These are phyloP conservation scores for Thamnaconus septentrionalis DNA, from an alignment of 2,113 vertebrate genomes.

Conservation along the genomic window DNA sequence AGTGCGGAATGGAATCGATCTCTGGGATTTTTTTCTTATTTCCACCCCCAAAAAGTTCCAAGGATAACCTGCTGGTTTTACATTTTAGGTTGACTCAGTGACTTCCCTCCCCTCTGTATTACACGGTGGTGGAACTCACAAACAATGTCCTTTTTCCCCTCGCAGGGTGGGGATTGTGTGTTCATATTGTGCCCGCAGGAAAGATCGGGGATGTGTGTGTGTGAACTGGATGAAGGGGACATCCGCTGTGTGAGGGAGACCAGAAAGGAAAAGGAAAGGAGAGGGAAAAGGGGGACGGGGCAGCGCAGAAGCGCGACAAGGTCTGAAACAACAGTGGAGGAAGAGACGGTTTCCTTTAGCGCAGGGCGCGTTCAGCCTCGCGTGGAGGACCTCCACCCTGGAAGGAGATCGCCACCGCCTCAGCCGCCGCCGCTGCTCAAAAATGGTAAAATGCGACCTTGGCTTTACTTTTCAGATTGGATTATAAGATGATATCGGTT, in stretches of 20 bases:
- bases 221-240: constrained; percentile 21
- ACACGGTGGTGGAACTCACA: constrained; percentile 25
- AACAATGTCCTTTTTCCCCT: constrained; percentile 36
- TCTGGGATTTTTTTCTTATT: not conserved
- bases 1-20: constrained; percentile 11
- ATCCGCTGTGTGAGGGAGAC: constrained; percentile 26
- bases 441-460: constrained; percentile 56
- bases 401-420: constrained; percentile 11
- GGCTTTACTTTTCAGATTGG: constrained; percentile 1
- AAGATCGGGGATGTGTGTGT: constrained; percentile 32
- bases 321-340: constrained; percentile 58
- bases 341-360: constrained; percentile 48
- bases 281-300: constrained; percentile 40
- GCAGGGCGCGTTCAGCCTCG: constrained; percentile 44
- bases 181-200: constrained; percentile 45
- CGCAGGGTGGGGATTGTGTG: constrained; percentile 30
- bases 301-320: constrained; percentile 31
- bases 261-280: constrained; percentile 40
- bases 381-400: constrained; percentile 33
- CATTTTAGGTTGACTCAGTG: constrained; percentile 2
- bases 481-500: not conserved
- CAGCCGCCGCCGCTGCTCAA: not conserved
- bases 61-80: constrained; percentile 1
- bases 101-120: constrained; percentile 3
- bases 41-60: not conserved